Conservation (phyloP, 1,140 invertebrate species). For the Cryptotermes secundus region DNA sequence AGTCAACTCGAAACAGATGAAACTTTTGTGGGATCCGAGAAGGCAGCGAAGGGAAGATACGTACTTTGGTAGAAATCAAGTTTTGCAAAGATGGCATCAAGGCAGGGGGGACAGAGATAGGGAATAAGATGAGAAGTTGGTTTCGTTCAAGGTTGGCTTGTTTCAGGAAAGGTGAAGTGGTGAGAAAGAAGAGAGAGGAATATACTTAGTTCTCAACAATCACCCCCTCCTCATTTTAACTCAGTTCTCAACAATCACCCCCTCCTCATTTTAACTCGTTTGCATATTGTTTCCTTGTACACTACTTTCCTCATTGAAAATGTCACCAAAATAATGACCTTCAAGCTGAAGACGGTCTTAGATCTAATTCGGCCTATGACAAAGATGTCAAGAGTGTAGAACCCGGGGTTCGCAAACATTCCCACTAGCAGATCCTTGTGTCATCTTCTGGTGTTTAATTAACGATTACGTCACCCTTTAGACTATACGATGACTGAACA, state of each 20-base stretch:
- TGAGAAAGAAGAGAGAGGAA: background rate
- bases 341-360: no score
- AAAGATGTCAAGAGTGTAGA: no score
- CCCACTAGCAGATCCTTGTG: no score
- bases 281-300: background rate
- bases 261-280: background rate
- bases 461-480: no score
- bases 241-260: background rate
- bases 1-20: slow-evolving; percentile 1
- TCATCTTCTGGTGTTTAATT: no score
- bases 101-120: background rate
- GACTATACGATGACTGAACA: no score
- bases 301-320: background rate
- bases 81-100: no score
- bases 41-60: background rate
- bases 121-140: background rate
- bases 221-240: background rate
- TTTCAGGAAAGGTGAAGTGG: background rate
- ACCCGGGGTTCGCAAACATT: no score
- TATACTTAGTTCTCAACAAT: background rate
- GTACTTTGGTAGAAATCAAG: background rate
- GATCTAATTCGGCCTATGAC: no score
- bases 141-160: background rate
- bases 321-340: background rate
- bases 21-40: background rate